phyloP scores from a whole-genome alignment of 2,888 invertebrate species.

The Listrodromus nycthemerus region DNA sequence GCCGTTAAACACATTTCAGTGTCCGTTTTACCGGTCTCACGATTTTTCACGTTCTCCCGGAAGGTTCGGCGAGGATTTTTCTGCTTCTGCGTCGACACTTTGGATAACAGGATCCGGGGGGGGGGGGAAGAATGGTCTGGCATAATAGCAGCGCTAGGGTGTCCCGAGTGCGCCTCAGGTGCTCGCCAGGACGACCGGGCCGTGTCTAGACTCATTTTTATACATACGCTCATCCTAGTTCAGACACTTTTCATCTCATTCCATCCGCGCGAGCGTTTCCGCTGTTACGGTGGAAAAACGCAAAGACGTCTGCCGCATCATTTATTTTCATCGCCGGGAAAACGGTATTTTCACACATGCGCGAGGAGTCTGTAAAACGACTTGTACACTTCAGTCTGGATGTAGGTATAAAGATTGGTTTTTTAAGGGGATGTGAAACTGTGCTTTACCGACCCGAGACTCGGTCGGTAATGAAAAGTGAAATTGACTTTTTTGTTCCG shows the following conservation, averaged over 20 bases:
- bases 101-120: conserved; percentile 45
- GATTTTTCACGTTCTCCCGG: conserved; percentile 45
- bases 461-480: too few relatives aligned
- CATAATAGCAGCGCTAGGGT: conserved; percentile 44
- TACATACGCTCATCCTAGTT: neutral
- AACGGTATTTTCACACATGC: conserved; percentile 29
- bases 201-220: conserved; percentile 42
- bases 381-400: neutral
- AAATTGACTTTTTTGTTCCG: too few relatives aligned
- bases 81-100: conserved; percentile 34
- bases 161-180: conserved; percentile 51
- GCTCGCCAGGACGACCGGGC: conserved; percentile 11
- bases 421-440: neutral
- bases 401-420: neutral
- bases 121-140: conserved; percentile 36
- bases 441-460: too few relatives aligned
- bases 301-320: conserved; percentile 36
- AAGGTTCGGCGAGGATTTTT: conserved; percentile 9
- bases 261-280: neutral
- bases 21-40: conserved; percentile 45
- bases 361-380: neutral
- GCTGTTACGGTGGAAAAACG: conserved; percentile 17
- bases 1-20: conserved; percentile 46
- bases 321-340: conserved; percentile 48
- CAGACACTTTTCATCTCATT: conserved; percentile 32